phyloP scores from a whole-genome alignment of 2,888 invertebrate species.

The Cerastis rubricosa region DNA sequence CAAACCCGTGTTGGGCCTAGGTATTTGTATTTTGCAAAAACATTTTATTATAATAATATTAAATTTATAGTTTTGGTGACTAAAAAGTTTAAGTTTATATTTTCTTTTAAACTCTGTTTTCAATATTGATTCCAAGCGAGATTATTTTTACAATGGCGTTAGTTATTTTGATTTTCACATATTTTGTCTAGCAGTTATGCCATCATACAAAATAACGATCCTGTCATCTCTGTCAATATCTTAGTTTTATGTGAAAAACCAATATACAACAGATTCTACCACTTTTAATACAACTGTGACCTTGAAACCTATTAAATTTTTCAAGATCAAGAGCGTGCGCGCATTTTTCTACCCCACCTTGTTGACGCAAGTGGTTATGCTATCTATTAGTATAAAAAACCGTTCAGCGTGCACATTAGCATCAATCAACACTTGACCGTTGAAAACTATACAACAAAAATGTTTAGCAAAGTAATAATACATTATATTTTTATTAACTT shows the following conservation, averaged over 20 bases:
- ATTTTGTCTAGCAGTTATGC: neutral
- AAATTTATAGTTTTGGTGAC: too few relatives aligned
- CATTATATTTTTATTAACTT: neutral
- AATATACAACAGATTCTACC: neutral
- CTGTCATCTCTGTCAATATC: neutral
- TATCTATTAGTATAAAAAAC: constrained; percentile 67
- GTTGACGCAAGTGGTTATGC: constrained; percentile 23
- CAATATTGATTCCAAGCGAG: too few relatives aligned
- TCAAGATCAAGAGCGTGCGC: constrained; percentile 61
- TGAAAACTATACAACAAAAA: constrained; percentile 63
- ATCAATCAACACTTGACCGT: constrained; percentile 70
- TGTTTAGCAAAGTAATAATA: constrained; percentile 73
- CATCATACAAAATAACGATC: neutral
- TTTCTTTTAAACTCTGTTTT: too few relatives aligned
- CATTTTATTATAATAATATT: too few relatives aligned
- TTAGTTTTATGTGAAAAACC: constrained; percentile 1
- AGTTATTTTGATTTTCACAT: neutral
- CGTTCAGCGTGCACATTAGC: constrained; percentile 58
- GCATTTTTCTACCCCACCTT: constrained; percentile 69
- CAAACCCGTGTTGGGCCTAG: too few relatives aligned
- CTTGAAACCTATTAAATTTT: constrained; percentile 52
- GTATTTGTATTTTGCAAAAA: too few relatives aligned
- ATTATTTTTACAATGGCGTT: neutral
- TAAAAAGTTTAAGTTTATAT: too few relatives aligned
- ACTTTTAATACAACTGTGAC: constrained; percentile 24